These are phyloP conservation scores for Eptesicus fuscus DNA, from an alignment of 2,113 vertebrate genomes.

Conservation along the genomic window DNA sequence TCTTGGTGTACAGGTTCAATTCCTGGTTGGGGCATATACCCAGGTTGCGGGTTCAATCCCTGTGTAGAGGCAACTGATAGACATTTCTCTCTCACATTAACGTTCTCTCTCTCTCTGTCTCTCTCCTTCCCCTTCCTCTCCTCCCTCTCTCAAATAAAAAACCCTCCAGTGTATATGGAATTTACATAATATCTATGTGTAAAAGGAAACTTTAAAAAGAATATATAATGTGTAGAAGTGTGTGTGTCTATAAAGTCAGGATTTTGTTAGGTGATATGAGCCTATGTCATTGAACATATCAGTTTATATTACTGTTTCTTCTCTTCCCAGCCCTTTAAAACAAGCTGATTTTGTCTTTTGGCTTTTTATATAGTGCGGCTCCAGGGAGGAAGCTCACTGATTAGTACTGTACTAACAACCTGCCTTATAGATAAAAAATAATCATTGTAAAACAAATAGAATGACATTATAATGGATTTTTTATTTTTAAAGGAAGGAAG, in stretches of 20 bases:
- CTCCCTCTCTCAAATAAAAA: not conserved
- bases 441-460: slow-evolving; percentile 20
- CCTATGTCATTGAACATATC: not conserved
- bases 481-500: not conserved
- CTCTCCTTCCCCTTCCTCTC: too few relatives aligned
- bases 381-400: not conserved
- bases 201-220: not conserved
- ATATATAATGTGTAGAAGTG: not conserved
- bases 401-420: not conserved
- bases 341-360: slow-evolving; percentile 11
- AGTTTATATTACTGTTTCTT: not conserved
- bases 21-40: too few relatives aligned
- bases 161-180: not conserved
- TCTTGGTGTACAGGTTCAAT: too few relatives aligned
- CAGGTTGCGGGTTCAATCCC: too few relatives aligned
- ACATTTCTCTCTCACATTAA: not conserved
- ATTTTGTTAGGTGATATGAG: not conserved
- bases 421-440: not conserved
- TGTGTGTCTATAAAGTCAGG: not conserved
- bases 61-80: not conserved
- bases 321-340: not conserved
- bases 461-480: not conserved
- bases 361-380: not conserved
- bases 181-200: not conserved
- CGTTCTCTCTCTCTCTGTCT: too few relatives aligned